Evolutionary conservation across 2,113 vertebrate genomes (phyloP), one percentile per base, ranked within the genome.

Genomic region (Mesocricetus auratus): DNA sequence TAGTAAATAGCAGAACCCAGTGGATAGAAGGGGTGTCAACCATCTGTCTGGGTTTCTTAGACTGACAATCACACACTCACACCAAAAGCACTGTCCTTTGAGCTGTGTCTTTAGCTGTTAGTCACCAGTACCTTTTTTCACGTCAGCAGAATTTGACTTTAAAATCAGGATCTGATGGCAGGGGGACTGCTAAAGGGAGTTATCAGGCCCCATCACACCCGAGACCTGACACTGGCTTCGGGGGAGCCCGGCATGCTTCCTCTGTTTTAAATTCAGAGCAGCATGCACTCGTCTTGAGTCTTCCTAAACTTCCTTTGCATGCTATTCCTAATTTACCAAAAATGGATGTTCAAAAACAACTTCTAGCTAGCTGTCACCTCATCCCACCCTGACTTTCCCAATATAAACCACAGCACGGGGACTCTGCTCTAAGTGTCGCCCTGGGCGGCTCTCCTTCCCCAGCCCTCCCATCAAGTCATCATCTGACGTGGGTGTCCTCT

Each of bases 131-230:
- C 60, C 56, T 56, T 82, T 60, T 60, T 56, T 53, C n/a, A 86
- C 77, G 11, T 58, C 66, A 83, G 31, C 42, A 91, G 42, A 96
- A 92, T 88, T 58, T 86, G 68, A 36, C 92, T 85, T 75, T 92
- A 45, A 96, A 91, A 33, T n/a, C 53, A 86, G 78, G 21, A 79
- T 71, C 60, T 81, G 33, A 39, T 87, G 50, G 74, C 3, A 82
- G 58, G 1, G 1, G 66, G 22, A 26, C n/a, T 36, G 60, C 58
- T 91, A 87, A 33, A 85, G 82, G 42, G 45, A 11, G 53, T 36
- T 71, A 60, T 92, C 58, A 60, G 62, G 13, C 19, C 39, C 56
- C 31, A 53, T 5, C 71, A 39, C 3, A 24, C 69, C 45, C 77
- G 77, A 87, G 50, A 85, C 77, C 16, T 36, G 73, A 87, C 29